A percentile compares a stretch with the other conserved stretches of the same genome.
phyloP scores from a whole-genome alignment of 2,113 vertebrate species.

The Fulica atra region DNA sequence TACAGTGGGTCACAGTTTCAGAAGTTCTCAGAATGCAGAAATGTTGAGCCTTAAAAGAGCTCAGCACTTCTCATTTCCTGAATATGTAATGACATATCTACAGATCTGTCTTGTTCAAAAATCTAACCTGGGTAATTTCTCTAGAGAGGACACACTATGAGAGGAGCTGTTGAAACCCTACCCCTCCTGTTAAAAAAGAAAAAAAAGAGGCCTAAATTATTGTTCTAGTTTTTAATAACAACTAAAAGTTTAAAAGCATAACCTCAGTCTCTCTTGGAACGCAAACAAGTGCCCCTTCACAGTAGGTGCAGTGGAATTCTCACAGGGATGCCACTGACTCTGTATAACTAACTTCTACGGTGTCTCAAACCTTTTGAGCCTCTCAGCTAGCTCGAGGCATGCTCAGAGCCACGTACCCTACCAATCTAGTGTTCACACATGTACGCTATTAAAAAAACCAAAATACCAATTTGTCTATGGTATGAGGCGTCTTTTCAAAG shows the following conservation, averaged over 20 bases:
- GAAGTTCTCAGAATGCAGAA: neutral
- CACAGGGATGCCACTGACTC: neutral
- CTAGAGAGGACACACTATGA: neutral
- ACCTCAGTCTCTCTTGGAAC: neutral
- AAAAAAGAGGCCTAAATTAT: neutral
- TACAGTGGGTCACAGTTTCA: neutral
- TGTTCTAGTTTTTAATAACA: neutral
- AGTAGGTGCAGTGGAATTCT: neutral
- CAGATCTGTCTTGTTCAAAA: neutral
- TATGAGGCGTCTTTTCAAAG: neutral
- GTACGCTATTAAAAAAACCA: neutral
- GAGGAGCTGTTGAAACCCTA: neutral
- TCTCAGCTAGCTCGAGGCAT: accelerated
- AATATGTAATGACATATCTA: neutral
- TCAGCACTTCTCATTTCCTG: neutral
- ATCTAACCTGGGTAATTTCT: neutral
- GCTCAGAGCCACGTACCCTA: neutral
- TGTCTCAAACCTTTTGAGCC: neutral
- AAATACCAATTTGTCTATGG: neutral
- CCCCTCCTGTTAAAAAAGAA: neutral
- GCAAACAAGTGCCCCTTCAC: neutral
- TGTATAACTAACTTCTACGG: neutral
- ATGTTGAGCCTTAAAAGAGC: neutral
- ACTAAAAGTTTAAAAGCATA: neutral
- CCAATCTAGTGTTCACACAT: neutral